Conservation (phyloP, 2,113 vertebrate species). For the Phyllostomus discolor region DNA sequence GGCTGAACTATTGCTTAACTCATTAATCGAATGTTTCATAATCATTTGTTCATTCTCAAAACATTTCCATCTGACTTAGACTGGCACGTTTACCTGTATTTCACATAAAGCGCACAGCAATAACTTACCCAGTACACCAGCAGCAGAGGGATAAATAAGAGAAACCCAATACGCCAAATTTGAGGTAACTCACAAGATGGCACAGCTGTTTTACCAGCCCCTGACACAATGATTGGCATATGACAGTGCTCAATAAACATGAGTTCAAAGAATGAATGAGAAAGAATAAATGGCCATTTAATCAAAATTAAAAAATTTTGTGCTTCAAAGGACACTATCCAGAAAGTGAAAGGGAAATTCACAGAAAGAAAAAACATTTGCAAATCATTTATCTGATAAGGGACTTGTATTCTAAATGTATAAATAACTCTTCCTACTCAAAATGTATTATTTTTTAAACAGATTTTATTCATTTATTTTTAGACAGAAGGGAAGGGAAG, state of each 20-base stretch:
- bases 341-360: not conserved
- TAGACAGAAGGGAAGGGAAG: too few species aligned
- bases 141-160: not conserved
- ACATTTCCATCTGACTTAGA: not conserved
- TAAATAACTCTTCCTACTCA: not conserved
- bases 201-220: not conserved
- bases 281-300: not conserved
- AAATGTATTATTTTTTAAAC: not conserved
- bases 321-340: not conserved
- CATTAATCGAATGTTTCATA: not conserved
- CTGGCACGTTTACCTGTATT: not conserved
- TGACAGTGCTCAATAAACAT: not conserved
- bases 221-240: not conserved
- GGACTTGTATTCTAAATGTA: not conserved
- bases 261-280: not conserved
- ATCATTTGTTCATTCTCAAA: not conserved
- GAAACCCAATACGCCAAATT: not conserved
- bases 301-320: not conserved
- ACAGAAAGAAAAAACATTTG: not conserved
- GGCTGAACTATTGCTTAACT: not conserved
- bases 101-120: not conserved
- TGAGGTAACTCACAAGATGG: not conserved
- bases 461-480: too few species aligned
- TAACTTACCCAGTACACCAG: not conserved
- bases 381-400: constrained; percentile 4